Conservation (phyloP, 2,113 vertebrate species). For the Nipponia nippon region DNA sequence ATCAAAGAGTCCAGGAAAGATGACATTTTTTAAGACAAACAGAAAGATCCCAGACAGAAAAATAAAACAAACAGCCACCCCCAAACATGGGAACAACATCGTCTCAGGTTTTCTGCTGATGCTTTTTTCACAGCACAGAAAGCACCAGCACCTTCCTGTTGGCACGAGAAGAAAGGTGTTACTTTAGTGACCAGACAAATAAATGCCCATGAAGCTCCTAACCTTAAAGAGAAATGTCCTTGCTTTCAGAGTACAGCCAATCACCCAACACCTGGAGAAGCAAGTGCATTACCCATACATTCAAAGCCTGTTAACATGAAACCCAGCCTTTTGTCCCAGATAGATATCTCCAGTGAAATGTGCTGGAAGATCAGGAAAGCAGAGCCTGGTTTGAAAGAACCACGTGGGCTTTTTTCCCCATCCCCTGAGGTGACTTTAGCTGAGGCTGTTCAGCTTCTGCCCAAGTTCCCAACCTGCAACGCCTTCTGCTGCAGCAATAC, state of each 20-base stretch:
- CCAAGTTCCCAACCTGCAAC: background rate
- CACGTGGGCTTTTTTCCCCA: background rate
- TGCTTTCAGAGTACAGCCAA: background rate
- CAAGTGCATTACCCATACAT: background rate
- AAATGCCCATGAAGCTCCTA: background rate
- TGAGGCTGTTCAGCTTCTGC: background rate
- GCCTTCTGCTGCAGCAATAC: background rate
- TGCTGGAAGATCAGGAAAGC: background rate
- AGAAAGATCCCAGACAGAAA: background rate
- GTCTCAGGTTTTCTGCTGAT: background rate
- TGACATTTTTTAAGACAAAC: background rate
- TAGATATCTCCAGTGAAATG: background rate
- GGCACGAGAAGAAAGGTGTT: background rate
- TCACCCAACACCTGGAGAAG: background rate
- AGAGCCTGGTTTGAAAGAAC: background rate
- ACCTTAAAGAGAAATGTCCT: background rate
- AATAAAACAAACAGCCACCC: fast-evolving
- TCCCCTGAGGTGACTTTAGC: background rate
- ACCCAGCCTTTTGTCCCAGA: background rate
- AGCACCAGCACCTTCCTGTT: background rate
- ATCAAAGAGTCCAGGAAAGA: background rate
- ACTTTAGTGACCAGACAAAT: background rate
- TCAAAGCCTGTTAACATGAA: background rate
- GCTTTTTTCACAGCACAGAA: background rate
- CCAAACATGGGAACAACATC: fast-evolving